Base-by-base conservation (phyloP, 2,888 invertebrate genomes). In the Caradrina kadenii region DNA sequence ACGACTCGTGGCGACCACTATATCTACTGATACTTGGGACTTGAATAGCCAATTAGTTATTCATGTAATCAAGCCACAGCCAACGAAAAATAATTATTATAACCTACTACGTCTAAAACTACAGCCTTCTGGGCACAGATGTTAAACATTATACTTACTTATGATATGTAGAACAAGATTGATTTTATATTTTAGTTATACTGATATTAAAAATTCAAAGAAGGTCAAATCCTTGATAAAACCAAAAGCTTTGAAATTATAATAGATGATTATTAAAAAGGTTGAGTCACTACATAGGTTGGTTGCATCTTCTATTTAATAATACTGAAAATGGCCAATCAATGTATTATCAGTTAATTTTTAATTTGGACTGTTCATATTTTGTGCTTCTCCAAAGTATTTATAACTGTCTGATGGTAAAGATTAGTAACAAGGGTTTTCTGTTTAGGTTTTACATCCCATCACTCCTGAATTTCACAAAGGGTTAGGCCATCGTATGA, bases 241-340 rank as follows among this genome's bases (percentile, higher is more conserved):
- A 72, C 42, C 49, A 11, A 71, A 54, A 39, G 70, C 22, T 45
- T n/a, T 35, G 22, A 49, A 0, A 61, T 61, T 17, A 19, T 54
- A 58, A 13, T 49, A 11, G 45, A 56, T 63, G 56, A 56, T 17
- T n/a, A 26, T 26, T 26, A 26, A 8, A 42, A 13, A 59, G 17
- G 13, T 54, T 73, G 56, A 58, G 53, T 54, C 73, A 54, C 21
- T n/a, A n/a, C 11, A 11, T 39, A 13, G 42, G 19, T 54, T 49
- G 15, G 54, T 66, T 54, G 53, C 6, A 17, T 56, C 11, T 72
- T 13, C 26, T 56, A 19, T 45, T 22, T 45, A 17, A 45, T 45
- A 3, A 13, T 49, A 17, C 59, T 66, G 39, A 54, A 58, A 52
- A 56, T 21, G 8, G 17, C 42, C 58, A 65, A 59, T 59, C 15